These are phyloP conservation scores for Malacoraja senta DNA, from an alignment of 2,797 vertebrate genomes.

Conservation along the genomic window DNA sequence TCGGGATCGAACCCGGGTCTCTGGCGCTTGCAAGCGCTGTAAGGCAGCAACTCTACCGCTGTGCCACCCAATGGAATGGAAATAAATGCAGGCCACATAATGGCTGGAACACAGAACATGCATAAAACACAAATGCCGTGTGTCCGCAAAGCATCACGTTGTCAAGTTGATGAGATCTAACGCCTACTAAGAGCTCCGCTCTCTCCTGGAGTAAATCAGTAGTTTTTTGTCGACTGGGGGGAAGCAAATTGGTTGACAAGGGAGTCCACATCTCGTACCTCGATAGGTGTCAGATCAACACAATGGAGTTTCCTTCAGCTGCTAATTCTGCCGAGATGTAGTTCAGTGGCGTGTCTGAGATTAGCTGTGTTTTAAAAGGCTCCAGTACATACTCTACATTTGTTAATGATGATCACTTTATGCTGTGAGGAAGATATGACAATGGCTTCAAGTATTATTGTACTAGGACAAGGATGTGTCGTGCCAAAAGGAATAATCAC, in stretches of 20 bases:
- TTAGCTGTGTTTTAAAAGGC: not conserved
- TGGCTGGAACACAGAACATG: no score
- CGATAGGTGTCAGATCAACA: not conserved
- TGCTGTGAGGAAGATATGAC: not conserved
- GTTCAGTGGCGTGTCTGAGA: not conserved
- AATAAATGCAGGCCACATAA: no score
- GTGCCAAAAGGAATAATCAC: not conserved
- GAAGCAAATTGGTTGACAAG: not conserved
- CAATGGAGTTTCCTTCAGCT: not conserved
- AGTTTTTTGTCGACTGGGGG: not conserved
- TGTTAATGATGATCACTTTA: not conserved
- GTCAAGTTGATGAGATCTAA: no score
- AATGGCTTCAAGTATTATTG: conserved; percentile 6
- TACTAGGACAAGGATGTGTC: not conserved
- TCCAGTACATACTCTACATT: not conserved
- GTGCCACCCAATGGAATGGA: no score
- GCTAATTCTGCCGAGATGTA: not conserved
- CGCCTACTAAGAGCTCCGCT: no score
- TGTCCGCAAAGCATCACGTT: not conserved
- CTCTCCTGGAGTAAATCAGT: no score
- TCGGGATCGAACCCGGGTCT: no score
- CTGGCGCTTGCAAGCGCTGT: no score
- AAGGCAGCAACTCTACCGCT: no score
- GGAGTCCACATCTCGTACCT: not conserved
- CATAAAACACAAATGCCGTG: no score